Evolutionary conservation across 2,113 vertebrate genomes (phyloP).

Genomic region (Tauraco erythrolophus): DNA sequence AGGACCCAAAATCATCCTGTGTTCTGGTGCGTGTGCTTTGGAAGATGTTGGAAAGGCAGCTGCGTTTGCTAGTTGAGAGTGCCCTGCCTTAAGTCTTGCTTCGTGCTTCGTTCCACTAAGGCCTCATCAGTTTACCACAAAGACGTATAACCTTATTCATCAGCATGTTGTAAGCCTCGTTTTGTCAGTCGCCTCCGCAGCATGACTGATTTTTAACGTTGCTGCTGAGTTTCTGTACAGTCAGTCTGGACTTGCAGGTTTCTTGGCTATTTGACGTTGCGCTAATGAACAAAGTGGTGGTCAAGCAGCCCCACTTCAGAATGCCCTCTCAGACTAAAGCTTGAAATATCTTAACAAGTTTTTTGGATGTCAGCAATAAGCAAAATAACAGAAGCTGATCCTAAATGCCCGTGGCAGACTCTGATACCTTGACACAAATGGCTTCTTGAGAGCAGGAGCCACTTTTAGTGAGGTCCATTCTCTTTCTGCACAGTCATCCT

Average conservation of each 20-base stretch:
- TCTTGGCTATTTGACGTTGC: not conserved
- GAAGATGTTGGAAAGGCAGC: not conserved
- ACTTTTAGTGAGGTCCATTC: not conserved
- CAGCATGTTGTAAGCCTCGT: not conserved
- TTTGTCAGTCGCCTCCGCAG: not conserved
- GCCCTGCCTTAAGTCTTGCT: not conserved
- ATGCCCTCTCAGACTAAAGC: not conserved
- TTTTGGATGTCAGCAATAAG: not conserved
- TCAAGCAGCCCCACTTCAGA: not conserved
- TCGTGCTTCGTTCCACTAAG: not conserved
- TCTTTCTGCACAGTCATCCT: not conserved
- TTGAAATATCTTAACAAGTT: not conserved
- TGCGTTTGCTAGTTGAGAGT: not conserved
- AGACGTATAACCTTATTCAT: not conserved
- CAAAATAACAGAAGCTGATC: not conserved
- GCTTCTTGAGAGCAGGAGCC: not conserved
- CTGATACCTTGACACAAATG: not conserved
- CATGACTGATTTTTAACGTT: not conserved
- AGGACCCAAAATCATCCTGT: not conserved
- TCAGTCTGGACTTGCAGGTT: not conserved
- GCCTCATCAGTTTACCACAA: not conserved
- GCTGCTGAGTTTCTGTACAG: not conserved
- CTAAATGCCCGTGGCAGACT: not conserved
- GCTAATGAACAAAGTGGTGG: not conserved
- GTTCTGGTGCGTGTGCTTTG: rapidly evolving